These are phyloP conservation scores for Zoanthus gigantus DNA, from an alignment of 92 coral and sea anemone genomes.

Conservation along the genomic window DNA sequence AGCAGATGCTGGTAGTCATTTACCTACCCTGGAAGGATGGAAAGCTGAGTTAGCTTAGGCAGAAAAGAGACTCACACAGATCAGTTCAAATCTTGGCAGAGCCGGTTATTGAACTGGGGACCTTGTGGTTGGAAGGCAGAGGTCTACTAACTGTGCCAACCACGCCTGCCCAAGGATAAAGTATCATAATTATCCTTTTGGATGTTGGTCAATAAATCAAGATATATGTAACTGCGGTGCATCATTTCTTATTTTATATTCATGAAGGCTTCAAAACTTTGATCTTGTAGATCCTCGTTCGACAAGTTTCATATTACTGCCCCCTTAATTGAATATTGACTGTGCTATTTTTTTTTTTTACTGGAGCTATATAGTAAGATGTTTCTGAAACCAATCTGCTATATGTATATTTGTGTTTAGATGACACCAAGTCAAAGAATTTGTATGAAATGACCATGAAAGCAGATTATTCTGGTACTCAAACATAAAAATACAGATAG, in stretches of 20 bases:
- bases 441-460: neutral
- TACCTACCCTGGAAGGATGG: too few species aligned
- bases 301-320: neutral
- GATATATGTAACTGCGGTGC: neutral
- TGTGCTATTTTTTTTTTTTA: neutral
- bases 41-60: too few species aligned
- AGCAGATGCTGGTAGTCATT: too few species aligned
- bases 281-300: neutral
- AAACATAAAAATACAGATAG: neutral
- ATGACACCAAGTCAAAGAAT: neutral
- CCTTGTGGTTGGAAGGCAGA: too few species aligned
- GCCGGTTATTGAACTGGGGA: too few species aligned
- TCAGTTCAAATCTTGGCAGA: too few species aligned
- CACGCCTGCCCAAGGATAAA: too few species aligned
- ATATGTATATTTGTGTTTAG: neutral
- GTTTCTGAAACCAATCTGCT: neutral
- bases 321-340: neutral
- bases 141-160: too few species aligned
- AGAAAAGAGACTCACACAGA: too few species aligned
- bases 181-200: neutral
- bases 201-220: neutral
- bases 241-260: too few species aligned
- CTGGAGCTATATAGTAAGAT: neutral
- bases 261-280: too few species aligned
- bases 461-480: conserved; percentile 1